Evolutionary conservation across 2,888 invertebrate species (phyloP), one percentile per base, ranked within the genome.

Genomic region (Latrodectus hesperus): DNA sequence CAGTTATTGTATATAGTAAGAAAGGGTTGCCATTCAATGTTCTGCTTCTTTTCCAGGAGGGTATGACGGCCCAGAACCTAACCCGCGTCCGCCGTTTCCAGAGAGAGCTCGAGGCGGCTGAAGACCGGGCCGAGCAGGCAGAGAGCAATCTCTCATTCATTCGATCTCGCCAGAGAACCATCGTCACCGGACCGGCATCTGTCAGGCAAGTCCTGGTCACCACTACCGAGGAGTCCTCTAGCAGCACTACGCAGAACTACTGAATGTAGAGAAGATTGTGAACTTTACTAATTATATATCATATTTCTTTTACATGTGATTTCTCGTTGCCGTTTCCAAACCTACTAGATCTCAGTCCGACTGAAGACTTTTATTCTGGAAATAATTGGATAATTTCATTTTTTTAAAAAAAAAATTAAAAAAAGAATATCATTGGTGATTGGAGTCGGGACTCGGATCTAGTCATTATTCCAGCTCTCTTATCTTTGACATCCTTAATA

Each of bases 51-150:
- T 91, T 92, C 67, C 92, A 96, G 96, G 98, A 98, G 95, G 96
- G 97, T 91, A 94, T 97, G 93, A 97, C 97, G 91, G 95, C 95
- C 93, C 97, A 97, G 93, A 96, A 96, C 93, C 96, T 98, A 91
- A 97, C 98, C 93, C 95, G 98, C 93, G 98, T 98, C 91, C 97
- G 98, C 93, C 96, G 98, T 94, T 98, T 98, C 97, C 98, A 99
- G 93, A 96, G 98, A 92, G 98, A 98, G 93, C 94, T 99, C 92
- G 98, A 99, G 93, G 98, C 98, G 80, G 98, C 98, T 91, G 98
- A 99, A 93, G 98, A 98, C 93, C 96, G 98, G 91, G 98, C 98
- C 91, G 98, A 98, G 91, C 95, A 95, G 91, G 98, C 98, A 91
- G 98, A 98, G 94, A 96, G 96, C 94, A 98, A 96, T 93, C 95